Percentiles rank a stretch among this genome's conserved stretches.
These are phyloP conservation scores for Acleris laterana DNA, from an alignment of 2,888 invertebrate genomes.

Conservation along the genomic window DNA sequence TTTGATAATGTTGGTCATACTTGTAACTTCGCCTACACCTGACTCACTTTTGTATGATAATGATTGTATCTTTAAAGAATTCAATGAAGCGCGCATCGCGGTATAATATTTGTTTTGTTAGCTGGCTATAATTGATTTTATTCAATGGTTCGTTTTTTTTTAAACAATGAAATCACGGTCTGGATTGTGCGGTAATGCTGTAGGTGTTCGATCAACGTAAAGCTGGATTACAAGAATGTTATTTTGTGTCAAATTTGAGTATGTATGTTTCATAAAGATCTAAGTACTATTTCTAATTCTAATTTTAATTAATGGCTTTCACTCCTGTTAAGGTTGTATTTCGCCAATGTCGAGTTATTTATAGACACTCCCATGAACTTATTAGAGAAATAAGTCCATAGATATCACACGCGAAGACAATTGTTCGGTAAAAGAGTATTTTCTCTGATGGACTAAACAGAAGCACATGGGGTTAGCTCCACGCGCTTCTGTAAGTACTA, in stretches of 20 bases:
- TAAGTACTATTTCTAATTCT: no score
- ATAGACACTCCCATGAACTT: no score
- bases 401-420: no score
- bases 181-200: constrained; percentile 12
- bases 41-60: background rate
- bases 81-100: constrained; percentile 3
- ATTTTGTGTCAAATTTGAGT: background rate
- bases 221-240: background rate
- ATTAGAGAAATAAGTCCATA: no score
- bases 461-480: no score
- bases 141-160: constrained; percentile 27
- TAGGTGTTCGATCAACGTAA: constrained; percentile 9
- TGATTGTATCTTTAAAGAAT: constrained; percentile 5
- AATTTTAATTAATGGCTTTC: no score
- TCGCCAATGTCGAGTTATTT: no score
- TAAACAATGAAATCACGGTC: constrained; percentile 31
- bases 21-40: background rate
- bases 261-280: no score
- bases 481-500: no score
- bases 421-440: no score
- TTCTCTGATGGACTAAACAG: no score
- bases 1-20: background rate
- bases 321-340: no score
- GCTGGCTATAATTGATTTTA: constrained; percentile 21
- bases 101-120: constrained; percentile 23